Percentiles rank a stretch among this genome's conserved stretches.
Evolutionary conservation across 2,888 invertebrate genomes (phyloP).

Genomic region (Epirrhoe alternata): DNA sequence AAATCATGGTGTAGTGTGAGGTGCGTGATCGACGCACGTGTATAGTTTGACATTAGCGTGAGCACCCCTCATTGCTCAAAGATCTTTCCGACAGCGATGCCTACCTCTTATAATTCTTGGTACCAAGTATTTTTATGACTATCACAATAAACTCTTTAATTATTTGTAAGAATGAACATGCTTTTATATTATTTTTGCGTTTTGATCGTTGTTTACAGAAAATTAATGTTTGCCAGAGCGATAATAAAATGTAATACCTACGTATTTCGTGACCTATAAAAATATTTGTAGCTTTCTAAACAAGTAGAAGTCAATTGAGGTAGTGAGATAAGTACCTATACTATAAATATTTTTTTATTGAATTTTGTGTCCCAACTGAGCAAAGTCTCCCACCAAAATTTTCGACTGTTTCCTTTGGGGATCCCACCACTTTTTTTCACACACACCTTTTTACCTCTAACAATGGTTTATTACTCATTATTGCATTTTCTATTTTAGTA

Average conservation of each 20-base stretch:
- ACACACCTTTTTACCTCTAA: background rate
- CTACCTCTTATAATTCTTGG: background rate
- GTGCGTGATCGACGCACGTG: slow-evolving; percentile 59
- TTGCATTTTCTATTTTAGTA: background rate
- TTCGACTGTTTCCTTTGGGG: too few species aligned
- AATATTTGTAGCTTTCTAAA: background rate
- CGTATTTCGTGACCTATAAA: background rate
- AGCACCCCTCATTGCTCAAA: slow-evolving; percentile 69
- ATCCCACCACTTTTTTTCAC: too few species aligned
- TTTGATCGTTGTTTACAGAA: background rate
- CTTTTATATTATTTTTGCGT: background rate
- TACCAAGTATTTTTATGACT: background rate
- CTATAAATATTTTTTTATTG: too few species aligned
- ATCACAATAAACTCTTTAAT: background rate
- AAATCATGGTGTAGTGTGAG: slow-evolving; percentile 22
- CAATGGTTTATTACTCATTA: background rate
- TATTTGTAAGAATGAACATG: background rate
- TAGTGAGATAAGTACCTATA: too few species aligned
- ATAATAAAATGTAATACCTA: background rate
- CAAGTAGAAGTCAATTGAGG: background rate
- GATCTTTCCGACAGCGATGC: slow-evolving; percentile 58
- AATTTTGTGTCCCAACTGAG: too few species aligned
- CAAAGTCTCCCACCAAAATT: too few species aligned
- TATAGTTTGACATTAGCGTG: slow-evolving; percentile 76
- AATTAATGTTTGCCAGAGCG: background rate